Evolutionary conservation across 2,797 vertebrate genomes (phyloP), one percentile per base, ranked within the genome.

Genomic region (Picus viridis): DNA sequence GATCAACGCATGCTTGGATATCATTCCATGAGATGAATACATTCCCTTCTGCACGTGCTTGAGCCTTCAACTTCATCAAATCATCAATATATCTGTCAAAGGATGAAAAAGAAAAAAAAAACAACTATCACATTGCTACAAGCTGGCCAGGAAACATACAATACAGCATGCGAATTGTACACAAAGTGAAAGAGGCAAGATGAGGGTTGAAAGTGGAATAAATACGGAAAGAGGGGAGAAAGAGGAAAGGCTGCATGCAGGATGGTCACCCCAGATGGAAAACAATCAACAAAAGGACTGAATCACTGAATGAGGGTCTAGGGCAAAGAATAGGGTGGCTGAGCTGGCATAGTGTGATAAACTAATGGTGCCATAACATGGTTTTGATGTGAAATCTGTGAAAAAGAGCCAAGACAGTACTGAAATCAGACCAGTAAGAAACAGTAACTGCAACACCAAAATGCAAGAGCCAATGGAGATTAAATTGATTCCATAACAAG

Each of bases 11-110:
- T 3, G 98, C 99, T 32, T 99, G 99, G 88, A 99, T 99, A 97
- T 99, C 99, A 34, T 99, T 99, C 99, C 99, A 99, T 0, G 99
- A 99, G 82, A 99, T 97, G 71, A 98, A 99, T 45, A 98, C 98
- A 19, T 86, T 96, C 47, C 98, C 98, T 47, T 98, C 97, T 45
- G 97, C 98, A 56, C 90, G 97, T 9, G 97, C 97, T 58, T 98
- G 98, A 16, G 98, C 97, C 96, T 99, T 99, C 34, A 99, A 96
- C 74, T 98, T 99, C 97, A 99, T 97, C 97, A 99, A 93, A 70
- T 99, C 99, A 54, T 99, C 99, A 3, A 99, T 96, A n/a, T 99
- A 99, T 92, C 99, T 99, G 97, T 61, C 82, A 49, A 64, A 89
- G 58, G 89, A 91, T 13, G 88, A 63, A 84, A 58, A 16, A 12